phyloP scores from a whole-genome alignment of 2,113 vertebrate genomes.

The Prunella fulvescens region DNA sequence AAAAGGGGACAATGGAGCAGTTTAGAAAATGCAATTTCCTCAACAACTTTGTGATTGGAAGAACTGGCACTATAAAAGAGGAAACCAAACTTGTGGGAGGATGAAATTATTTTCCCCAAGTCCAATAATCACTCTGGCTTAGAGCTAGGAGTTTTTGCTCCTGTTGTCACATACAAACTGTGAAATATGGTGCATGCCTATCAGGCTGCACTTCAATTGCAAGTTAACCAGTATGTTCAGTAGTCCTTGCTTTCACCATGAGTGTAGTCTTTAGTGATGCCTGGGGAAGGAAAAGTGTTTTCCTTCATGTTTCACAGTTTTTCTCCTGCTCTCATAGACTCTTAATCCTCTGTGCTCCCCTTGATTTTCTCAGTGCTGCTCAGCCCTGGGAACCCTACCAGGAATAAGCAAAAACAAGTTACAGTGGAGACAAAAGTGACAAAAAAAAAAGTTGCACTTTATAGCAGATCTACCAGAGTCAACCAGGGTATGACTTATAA shows the following conservation, averaged over 20 bases:
- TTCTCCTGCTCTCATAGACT: not conserved
- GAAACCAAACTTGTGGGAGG: not conserved
- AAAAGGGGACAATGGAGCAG: not conserved
- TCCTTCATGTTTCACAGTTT: not conserved
- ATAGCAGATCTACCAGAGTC: not conserved
- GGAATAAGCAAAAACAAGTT: not conserved
- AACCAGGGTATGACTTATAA: not conserved
- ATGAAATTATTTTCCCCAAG: not conserved
- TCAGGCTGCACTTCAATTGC: not conserved
- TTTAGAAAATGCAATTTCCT: not conserved
- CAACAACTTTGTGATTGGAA: not conserved
- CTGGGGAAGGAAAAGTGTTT: not conserved
- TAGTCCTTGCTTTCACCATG: not conserved
- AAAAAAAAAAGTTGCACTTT: not conserved
- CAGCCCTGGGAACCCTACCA: not conserved
- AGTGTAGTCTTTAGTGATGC: not conserved
- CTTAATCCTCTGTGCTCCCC: not conserved
- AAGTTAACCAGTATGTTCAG: not conserved
- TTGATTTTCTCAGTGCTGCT: not conserved
- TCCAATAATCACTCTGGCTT: not conserved
- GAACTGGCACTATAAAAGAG: not conserved
- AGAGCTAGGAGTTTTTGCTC: not conserved
- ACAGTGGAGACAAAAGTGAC: not conserved
- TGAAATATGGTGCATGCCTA: fast-evolving
- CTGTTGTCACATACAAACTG: not conserved